Conservation (phyloP, 2,113 vertebrate species). For the western clawed frog (Xenopus tropicalis) region UCB_Xtro_10.0 CM004450.2:70144001-70144500, state of each 20-base stretch:
- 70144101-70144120: background rate
- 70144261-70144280: background rate
- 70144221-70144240: background rate
- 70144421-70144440: too few species aligned
- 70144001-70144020: constrained; percentile 72
- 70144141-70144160: constrained; percentile 2
- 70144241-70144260: background rate
- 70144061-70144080: constrained; percentile 71
- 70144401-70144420: too few species aligned
- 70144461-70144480: too few species aligned
- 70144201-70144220: background rate
- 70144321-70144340: background rate
- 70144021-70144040: constrained; percentile 78
- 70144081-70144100: constrained; percentile 3
- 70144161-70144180: constrained; percentile 8
- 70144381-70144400: background rate
- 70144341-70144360: background rate
- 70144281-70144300: background rate
- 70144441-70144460: too few species aligned
- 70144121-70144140: background rate
- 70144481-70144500: too few species aligned
- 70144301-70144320: constrained; percentile 1
- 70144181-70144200: background rate
- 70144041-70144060: constrained; percentile 69
- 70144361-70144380: background rate